These are phyloP conservation scores for Botia kubotai DNA, from an alignment of 2,797 vertebrate genomes.

Conservation along the genomic window DNA sequence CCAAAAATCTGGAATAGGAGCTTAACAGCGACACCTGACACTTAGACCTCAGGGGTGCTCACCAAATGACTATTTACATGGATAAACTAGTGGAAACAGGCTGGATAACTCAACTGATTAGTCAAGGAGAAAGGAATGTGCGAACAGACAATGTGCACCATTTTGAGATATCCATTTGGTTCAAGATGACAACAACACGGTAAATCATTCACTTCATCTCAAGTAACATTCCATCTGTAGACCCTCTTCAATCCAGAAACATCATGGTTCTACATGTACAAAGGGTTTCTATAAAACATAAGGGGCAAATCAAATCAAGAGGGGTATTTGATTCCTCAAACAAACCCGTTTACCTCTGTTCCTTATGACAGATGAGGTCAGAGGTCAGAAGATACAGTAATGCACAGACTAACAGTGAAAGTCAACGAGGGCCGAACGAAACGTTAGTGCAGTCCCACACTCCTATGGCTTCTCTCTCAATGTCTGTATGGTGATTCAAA, in stretches of 20 bases:
- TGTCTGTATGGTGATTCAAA: constrained; percentile 73
- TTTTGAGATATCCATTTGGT: constrained; percentile 33
- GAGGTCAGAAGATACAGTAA: constrained; percentile 66
- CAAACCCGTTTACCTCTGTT: neutral
- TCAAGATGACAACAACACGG: constrained; percentile 13
- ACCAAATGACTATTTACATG: constrained; percentile 30
- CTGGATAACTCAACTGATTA: constrained; percentile 3
- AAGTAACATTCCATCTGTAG: neutral
- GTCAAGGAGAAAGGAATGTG: constrained; percentile 13
- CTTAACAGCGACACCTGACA: neutral
- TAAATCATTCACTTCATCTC: neutral
- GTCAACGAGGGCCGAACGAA: constrained; percentile 70
- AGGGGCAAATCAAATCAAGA: neutral
- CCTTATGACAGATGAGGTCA: constrained; percentile 15
- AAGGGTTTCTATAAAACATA: neutral
- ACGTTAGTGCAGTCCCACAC: constrained; percentile 81
- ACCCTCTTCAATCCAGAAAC: neutral
- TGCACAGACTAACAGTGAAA: constrained; percentile 70
- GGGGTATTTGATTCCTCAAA: neutral
- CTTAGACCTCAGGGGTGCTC: neutral
- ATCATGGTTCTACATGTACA: neutral
- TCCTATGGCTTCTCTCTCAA: constrained; percentile 69
- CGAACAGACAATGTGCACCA: constrained; percentile 4
- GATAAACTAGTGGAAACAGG: neutral
- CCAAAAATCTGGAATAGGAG: neutral